Conservation (phyloP, 2,113 vertebrate genomes). For the Steatornis caripensis region DNA sequence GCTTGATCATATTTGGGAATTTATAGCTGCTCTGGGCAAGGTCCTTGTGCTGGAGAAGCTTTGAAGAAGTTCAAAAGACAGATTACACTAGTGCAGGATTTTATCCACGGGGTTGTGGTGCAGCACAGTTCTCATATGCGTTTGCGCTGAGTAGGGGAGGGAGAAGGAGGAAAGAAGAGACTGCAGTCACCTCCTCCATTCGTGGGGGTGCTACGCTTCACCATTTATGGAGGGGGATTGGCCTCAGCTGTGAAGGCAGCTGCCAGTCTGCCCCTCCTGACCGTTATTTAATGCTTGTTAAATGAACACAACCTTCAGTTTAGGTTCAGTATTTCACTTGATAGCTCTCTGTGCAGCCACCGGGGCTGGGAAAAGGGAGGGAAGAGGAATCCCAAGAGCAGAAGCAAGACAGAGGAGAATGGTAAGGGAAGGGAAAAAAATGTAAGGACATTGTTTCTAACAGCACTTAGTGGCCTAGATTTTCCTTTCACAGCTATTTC, state of each 20-base stretch:
- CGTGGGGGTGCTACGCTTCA: background rate
- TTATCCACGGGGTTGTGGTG: background rate
- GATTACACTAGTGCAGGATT: background rate
- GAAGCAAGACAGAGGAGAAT: slow-evolving; percentile 15
- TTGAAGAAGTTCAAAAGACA: background rate
- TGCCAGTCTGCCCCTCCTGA: background rate
- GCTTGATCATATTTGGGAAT: background rate
- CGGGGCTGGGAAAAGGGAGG: background rate
- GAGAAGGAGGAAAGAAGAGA: background rate
- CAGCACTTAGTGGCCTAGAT: slow-evolving; percentile 58
- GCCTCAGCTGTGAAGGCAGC: slow-evolving; percentile 30
- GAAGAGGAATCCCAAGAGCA: slow-evolving; percentile 32
- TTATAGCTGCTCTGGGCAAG: background rate
- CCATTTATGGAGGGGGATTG: slow-evolving; percentile 3
- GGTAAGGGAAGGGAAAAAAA: background rate
- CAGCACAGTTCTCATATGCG: fast-evolving
- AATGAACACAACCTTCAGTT: slow-evolving; percentile 31
- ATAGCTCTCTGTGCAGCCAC: background rate
- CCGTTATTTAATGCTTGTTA: background rate
- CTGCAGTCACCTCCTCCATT: background rate
- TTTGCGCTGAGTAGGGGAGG: background rate
- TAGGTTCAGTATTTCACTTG: slow-evolving; percentile 42
- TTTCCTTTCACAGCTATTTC: slow-evolving; percentile 60
- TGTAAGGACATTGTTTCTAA: slow-evolving; percentile 47
- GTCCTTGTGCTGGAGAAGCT: background rate